phyloP scores from a whole-genome alignment of 2,888 invertebrate genomes.

The Eremobia ochroleuca region DNA sequence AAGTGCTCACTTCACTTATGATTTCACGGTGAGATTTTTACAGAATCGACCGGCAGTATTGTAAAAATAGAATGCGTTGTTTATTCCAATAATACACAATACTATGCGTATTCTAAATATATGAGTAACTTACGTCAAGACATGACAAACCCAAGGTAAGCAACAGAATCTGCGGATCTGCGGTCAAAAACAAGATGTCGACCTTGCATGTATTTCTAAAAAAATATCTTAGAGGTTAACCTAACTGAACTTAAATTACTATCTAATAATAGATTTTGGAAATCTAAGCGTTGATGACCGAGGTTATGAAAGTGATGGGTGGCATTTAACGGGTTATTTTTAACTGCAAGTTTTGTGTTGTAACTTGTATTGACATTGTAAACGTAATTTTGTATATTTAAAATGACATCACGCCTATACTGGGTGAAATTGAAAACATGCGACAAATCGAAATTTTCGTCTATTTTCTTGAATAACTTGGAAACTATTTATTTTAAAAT shows the following conservation, averaged over 20 bases:
- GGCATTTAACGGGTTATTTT: slow-evolving; percentile 1
- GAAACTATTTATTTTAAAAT: too few species aligned
- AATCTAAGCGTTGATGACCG: slow-evolving; percentile 17
- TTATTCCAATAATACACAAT: too few species aligned
- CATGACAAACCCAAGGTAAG: slow-evolving; percentile 20
- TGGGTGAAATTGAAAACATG: too few species aligned
- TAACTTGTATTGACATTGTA: background rate
- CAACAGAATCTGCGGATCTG: slow-evolving; percentile 20
- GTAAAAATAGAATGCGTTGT: too few species aligned
- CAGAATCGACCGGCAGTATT: too few species aligned
- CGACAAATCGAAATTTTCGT: too few species aligned
- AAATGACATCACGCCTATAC: background rate
- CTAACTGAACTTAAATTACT: slow-evolving; percentile 3
- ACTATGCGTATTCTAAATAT: background rate
- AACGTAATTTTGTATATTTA: background rate
- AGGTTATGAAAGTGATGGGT: slow-evolving; percentile 34
- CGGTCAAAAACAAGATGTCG: slow-evolving; percentile 22
- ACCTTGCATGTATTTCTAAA: slow-evolving; percentile 33
- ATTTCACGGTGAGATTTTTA: too few species aligned
- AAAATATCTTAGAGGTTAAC: slow-evolving; percentile 30
- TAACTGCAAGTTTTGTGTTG: background rate
- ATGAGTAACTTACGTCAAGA: background rate
- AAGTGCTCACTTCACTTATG: too few species aligned
- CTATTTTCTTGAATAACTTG: too few species aligned
- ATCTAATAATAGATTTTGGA: slow-evolving; percentile 27